Evolutionary conservation across 2,888 invertebrate genomes (phyloP).

Genomic region (Dynastes maya): DNA sequence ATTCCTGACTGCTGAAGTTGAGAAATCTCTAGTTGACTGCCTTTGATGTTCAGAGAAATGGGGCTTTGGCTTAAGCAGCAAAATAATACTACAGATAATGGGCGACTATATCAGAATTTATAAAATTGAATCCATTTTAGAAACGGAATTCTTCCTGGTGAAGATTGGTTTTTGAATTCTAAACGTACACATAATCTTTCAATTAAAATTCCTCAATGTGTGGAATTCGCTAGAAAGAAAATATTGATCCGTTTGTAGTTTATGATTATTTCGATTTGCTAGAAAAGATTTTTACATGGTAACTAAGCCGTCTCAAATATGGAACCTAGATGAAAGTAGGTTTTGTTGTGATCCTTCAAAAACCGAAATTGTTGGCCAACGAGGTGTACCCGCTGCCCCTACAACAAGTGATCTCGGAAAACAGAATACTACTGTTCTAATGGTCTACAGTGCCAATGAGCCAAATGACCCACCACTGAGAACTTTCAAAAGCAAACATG

Average conservation of each 20-base stretch:
- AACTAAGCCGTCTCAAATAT: conserved; percentile 58
- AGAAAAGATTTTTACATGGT: conserved; percentile 53
- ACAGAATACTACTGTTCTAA: conserved; percentile 62
- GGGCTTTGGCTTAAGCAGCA: conserved; percentile 63
- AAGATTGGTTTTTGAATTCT: conserved; percentile 59
- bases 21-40: conserved; percentile 58
- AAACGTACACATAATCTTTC: conserved; percentile 55
- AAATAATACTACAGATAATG: conserved; percentile 61
- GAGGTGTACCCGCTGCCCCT: conserved; percentile 50
- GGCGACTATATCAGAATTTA: conserved; percentile 57
- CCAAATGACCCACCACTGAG: conserved; percentile 63
- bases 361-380: conserved; percentile 55
- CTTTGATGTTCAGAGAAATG: conserved; percentile 61
- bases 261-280: conserved; percentile 53
- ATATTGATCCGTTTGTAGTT: conserved; percentile 57
- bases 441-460: conserved; percentile 58
- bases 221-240: conserved; percentile 57
- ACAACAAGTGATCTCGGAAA: conserved; percentile 60
- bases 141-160: conserved; percentile 56
- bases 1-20: conserved; percentile 53
- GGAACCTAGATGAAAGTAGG: conserved; percentile 41
- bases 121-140: conserved; percentile 57
- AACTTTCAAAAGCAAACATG: conserved; percentile 63
- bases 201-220: conserved; percentile 57
- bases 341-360: neutral